Evolutionary conservation across 2,797 vertebrate genomes (phyloP).

Genomic region (Amblyopsis hoosieri): DNA sequence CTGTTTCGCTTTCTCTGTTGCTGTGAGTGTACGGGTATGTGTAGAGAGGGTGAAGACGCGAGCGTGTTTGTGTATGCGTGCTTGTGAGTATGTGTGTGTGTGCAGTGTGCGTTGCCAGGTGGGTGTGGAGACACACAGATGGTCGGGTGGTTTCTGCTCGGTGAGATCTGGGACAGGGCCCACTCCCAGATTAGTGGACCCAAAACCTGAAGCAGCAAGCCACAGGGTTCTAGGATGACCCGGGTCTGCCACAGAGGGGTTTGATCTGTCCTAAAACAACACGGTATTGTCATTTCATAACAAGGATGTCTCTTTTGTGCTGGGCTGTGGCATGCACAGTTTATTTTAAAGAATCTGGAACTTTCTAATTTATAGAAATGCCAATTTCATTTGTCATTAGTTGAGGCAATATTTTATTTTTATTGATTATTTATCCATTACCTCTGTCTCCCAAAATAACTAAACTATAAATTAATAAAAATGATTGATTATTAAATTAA

Average conservation of each 20-base stretch:
- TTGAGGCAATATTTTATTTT: no score
- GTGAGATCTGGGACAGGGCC: conserved; percentile 77
- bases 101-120: conserved; percentile 69
- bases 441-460: no score
- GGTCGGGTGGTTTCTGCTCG: conserved; percentile 82
- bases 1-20: conserved; percentile 12
- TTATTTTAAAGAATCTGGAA: not conserved
- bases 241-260: conserved; percentile 70
- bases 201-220: conserved; percentile 66
- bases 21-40: not conserved
- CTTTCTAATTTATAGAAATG: no score
- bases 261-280: conserved; percentile 60
- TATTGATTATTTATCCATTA: no score
- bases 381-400: no score
- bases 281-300: conserved; percentile 40
- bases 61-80: not conserved
- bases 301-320: conserved; percentile 42
- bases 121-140: conserved; percentile 82
- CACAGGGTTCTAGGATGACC: conserved; percentile 67
- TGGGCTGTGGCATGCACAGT: not conserved
- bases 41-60: not conserved
- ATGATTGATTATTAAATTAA: no score
- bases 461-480: no score
- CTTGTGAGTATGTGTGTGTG: conserved; percentile 6
- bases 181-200: conserved; percentile 75